These are phyloP conservation scores for Odontomachus brunneus DNA, from an alignment of 1,140 invertebrate genomes.

Conservation along the genomic window DNA sequence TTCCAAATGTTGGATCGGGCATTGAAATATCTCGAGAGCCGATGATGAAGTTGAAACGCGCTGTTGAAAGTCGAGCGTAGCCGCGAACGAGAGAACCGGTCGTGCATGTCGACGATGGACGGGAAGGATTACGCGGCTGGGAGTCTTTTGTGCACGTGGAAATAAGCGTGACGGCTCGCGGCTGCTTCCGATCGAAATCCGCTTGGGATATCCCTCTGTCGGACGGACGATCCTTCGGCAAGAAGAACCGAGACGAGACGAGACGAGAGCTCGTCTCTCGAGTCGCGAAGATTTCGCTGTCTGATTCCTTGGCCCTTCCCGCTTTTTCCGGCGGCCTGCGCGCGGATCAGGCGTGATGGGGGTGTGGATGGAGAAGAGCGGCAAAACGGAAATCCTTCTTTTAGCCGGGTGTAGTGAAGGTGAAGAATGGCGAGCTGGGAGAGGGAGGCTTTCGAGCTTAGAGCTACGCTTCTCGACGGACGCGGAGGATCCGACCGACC, in stretches of 20 bases:
- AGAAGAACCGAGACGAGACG: neutral
- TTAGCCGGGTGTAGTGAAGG: conserved; percentile 6
- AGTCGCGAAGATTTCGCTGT: conserved; percentile 41
- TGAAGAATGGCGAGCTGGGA: conserved; percentile 40
- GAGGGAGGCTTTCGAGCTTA: conserved; percentile 52
- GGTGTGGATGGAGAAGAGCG: neutral
- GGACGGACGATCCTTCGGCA: conserved; percentile 17
- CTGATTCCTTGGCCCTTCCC: conserved; percentile 36
- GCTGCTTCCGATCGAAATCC: conserved; percentile 34
- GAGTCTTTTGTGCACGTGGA: neutral
- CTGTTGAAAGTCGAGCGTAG: no score
- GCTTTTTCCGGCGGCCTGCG: conserved; percentile 35
- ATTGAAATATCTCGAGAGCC: no score
- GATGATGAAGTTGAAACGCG: no score
- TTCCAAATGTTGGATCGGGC: no score
- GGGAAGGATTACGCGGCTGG: no score
- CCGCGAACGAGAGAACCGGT: no score
- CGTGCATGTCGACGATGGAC: no score
- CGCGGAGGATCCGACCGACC: conserved; percentile 21
- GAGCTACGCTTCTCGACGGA: conserved; percentile 48
- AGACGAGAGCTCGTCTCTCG: conserved; percentile 7
- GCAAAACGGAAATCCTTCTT: conserved; percentile 65
- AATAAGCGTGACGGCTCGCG: conserved; percentile 8
- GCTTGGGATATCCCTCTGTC: conserved; percentile 25
- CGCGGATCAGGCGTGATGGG: neutral